phyloP scores from a whole-genome alignment of 2,797 vertebrate species.

The Spinus olivaceus region DNA sequence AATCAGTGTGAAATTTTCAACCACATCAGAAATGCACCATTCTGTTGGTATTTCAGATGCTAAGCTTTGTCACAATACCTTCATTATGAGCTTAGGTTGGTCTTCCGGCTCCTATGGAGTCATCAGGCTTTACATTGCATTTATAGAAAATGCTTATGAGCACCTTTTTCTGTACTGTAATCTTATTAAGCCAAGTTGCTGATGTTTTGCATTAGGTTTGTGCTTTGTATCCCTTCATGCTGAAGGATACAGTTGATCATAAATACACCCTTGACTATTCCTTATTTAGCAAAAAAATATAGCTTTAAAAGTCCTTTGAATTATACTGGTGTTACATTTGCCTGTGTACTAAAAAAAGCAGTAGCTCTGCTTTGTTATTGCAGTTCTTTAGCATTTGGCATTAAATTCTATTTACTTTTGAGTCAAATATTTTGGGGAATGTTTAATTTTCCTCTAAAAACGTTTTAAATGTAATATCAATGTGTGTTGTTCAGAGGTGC shows the following conservation, averaged over 20 bases:
- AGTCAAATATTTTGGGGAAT: not conserved
- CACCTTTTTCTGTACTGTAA: slow-evolving; percentile 69
- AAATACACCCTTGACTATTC: not conserved
- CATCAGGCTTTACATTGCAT: slow-evolving; percentile 77
- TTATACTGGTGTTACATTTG: not conserved
- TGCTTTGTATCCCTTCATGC: not conserved
- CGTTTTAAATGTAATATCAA: not conserved
- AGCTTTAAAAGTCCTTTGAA: not conserved
- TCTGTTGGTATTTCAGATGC: not conserved
- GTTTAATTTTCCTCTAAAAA: not conserved
- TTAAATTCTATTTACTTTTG: not conserved
- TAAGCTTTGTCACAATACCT: slow-evolving; percentile 22
- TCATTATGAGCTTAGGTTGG: slow-evolving; percentile 62
- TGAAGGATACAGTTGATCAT: not conserved
- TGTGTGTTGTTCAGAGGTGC: not conserved
- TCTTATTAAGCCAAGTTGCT: slow-evolving; percentile 66
- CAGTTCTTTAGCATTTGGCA: not conserved
- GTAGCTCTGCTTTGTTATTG: not conserved
- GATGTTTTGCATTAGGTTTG: not conserved
- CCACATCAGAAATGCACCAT: not conserved
- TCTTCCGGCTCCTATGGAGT: slow-evolving; percentile 58
- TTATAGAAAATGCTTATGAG: slow-evolving; percentile 78
- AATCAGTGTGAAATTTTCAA: not conserved
- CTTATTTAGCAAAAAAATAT: not conserved
- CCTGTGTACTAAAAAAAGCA: not conserved